Percentiles rank a stretch among this genome's conserved stretches.
Conservation (phyloP, 2,888 invertebrate species). For the Didymodactylos carnosus region DNA sequence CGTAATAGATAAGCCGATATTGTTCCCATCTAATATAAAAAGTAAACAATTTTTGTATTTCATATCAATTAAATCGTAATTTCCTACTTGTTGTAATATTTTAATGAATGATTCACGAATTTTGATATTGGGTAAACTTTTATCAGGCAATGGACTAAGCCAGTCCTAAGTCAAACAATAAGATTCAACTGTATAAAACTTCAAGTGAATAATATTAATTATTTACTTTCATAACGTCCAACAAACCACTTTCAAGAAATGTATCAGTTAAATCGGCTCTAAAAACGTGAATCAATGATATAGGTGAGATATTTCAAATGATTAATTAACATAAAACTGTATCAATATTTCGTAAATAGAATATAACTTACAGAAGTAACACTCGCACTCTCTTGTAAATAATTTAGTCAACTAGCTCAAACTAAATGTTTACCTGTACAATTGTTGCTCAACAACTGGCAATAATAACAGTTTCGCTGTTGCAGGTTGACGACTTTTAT, state of each 20-base stretch:
- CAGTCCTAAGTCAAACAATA: conserved; percentile 46
- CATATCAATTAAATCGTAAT: neutral
- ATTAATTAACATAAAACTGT: no score
- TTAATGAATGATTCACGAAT: conserved; percentile 65
- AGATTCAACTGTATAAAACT: neutral
- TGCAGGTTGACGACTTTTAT: neutral
- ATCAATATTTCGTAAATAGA: no score
- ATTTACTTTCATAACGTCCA: neutral
- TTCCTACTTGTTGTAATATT: conserved; percentile 33
- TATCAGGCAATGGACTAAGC: conserved; percentile 91
- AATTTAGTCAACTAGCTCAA: no score
- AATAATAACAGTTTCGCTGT: neutral
- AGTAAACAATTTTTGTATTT: conserved; percentile 1
- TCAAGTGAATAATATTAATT: no score
- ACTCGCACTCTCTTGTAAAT: no score
- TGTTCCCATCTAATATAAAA: conserved; percentile 52
- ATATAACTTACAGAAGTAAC: no score
- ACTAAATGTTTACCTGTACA: no score
- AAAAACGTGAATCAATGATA: neutral
- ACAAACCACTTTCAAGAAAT: neutral
- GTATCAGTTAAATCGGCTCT: conserved; percentile 2
- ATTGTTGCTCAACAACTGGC: neutral
- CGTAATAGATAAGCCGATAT: conserved; percentile 72
- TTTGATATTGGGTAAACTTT: conserved; percentile 77
- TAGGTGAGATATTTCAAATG: neutral